A percentile compares a stretch with the other conserved stretches of the same genome.
Evolutionary conservation across 2,113 vertebrate genomes (phyloP).

Genomic region (Hipposideros armiger): DNA sequence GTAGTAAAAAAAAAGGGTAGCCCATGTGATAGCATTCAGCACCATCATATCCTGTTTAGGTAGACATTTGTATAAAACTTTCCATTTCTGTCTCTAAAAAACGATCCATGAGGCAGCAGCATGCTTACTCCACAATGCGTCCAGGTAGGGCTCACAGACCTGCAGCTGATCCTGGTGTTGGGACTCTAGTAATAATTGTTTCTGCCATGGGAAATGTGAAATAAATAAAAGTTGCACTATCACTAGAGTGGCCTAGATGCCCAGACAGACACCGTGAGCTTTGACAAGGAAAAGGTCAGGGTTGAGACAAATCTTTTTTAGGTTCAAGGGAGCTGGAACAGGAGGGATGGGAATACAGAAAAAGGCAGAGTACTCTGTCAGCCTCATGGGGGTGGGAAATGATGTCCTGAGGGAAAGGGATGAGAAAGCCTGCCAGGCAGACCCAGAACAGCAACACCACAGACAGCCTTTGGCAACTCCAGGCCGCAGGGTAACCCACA

Average conservation of each 20-base stretch:
- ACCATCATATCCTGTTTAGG: background rate
- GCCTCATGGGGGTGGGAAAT: background rate
- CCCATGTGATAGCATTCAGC: background rate
- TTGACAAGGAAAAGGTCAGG: constrained; percentile 23
- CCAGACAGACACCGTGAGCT: background rate
- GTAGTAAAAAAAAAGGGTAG: background rate
- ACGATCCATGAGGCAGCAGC: background rate
- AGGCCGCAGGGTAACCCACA: constrained; percentile 67
- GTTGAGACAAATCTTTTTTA: background rate
- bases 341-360: background rate
- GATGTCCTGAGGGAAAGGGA: background rate
- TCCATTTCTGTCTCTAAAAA: constrained; percentile 38
- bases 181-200: constrained; percentile 36
- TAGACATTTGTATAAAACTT: background rate
- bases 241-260: background rate
- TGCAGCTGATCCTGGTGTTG: background rate
- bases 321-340: background rate
- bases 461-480: constrained; percentile 63
- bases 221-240: constrained; percentile 33
- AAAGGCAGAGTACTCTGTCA: background rate
- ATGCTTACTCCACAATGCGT: background rate
- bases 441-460: constrained; percentile 53
- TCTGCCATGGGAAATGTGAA: constrained; percentile 40
- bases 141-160: background rate
- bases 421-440: constrained; percentile 52